Evolutionary conservation across 2,888 invertebrate species (phyloP), one percentile per base, ranked within the genome.

Genomic region (Adelognathus sp.): DNA sequence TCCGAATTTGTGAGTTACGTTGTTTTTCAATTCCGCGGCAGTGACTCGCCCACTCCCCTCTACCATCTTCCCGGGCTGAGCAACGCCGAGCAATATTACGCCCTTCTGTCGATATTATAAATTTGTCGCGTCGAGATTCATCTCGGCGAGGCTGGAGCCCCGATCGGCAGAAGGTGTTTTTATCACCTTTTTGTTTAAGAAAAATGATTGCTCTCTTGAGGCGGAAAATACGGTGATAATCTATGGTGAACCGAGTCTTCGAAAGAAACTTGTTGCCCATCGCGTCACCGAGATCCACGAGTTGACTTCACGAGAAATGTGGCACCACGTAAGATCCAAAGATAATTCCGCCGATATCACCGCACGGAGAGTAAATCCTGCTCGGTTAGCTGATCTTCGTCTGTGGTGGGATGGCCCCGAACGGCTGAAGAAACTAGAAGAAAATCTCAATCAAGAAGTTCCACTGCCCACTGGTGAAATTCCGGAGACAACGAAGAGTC

Each of bases 311-410:
- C 52, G 21, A 16, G 52, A 52, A 7, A 21, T 11, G 24, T 29
- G 52, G 44, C 16, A 11, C 16, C 44, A 44, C 39, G 39, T 39
- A 9, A 39, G n/a, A n/a, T 70, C 80, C 0, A 11, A 52, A 7
- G 76, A 79, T 1, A 83, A 83, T 39, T 82, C 82, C 1, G 83
- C 81, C 0, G 83, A 83, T 41, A 6, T 67, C 1, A 1, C 79
- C 0, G 81, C 83, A 1, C 24, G 83, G 33, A 81, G 80, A 6
- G 60, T 39, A 7, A 61, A 1, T 73, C 76, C 0, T 21, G 18
- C 1, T n/a, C n/a, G 58, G 74, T 0, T 72, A 73, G 4, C 2
- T n/a, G n/a, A n/a, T n/a, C n/a, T 54, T 3, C 6, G 46, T 3
- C 56, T 80, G 1, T 82, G 81, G 83, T 70, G 33, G 67, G 11